phyloP scores from a whole-genome alignment of 53 echinoderm and acorn worm genomes.

The Stichopus horrens region DNA sequence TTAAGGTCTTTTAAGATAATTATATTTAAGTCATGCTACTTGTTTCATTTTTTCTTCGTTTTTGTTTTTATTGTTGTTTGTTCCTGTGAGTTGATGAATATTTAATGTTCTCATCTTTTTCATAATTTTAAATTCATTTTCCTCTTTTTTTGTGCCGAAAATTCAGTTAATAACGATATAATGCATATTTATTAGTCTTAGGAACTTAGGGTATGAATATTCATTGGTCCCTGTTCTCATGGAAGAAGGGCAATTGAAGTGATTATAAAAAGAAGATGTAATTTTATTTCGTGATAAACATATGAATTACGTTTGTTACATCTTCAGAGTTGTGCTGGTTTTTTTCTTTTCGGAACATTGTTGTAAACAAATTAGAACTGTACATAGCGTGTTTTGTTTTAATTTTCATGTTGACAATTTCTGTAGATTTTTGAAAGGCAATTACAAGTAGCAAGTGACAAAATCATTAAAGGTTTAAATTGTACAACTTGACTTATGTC shows the following conservation, averaged over 20 bases:
- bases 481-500: background rate
- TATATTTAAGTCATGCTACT: constrained; percentile 10
- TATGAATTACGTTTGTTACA: constrained; percentile 9
- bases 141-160: background rate
- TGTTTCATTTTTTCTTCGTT: background rate
- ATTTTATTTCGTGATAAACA: background rate
- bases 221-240: background rate
- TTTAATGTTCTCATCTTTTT: background rate
- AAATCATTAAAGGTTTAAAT: constrained; percentile 26
- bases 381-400: constrained; percentile 37
- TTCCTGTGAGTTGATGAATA: background rate
- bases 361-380: constrained; percentile 37
- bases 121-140: background rate
- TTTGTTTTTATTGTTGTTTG: background rate
- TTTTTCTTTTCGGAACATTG: background rate
- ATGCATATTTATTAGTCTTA: background rate
- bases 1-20: background rate
- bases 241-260: background rate
- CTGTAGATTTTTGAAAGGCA: constrained; percentile 40
- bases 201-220: background rate
- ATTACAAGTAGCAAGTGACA: constrained; percentile 41
- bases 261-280: background rate
- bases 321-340: constrained; percentile 37
- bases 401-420: constrained; percentile 37
- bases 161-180: background rate